Conservation (phyloP, 2,113 vertebrate genomes). For the Regulus satrapa region DNA sequence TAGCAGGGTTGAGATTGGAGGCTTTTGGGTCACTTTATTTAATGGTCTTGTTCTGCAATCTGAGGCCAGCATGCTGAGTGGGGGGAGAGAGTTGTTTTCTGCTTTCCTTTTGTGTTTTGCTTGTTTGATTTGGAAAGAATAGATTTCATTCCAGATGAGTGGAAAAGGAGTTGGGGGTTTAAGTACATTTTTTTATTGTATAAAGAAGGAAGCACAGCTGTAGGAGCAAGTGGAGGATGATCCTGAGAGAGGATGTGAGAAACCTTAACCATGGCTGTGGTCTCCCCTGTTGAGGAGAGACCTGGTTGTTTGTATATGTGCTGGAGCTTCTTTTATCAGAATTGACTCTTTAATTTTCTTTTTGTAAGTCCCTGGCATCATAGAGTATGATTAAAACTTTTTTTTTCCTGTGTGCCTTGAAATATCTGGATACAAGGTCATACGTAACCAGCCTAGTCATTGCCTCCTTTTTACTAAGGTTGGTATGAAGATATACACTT, state of each 20-base stretch:
- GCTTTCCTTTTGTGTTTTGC: not conserved
- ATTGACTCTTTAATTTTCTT: not conserved
- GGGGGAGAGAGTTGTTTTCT: not conserved
- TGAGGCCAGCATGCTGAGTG: not conserved
- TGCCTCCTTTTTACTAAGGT: not conserved
- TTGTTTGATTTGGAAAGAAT: not conserved
- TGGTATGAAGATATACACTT: not conserved
- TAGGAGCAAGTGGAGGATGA: not conserved
- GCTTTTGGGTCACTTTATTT: not conserved
- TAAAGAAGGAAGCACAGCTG: not conserved
- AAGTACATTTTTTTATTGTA: not conserved
- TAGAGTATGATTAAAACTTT: not conserved
- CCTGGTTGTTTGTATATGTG: not conserved
- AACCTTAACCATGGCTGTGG: not conserved
- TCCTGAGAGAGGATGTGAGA: not conserved
- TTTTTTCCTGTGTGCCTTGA: not conserved
- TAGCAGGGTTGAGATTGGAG: not conserved
- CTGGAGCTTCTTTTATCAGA: not conserved
- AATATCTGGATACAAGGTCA: not conserved
- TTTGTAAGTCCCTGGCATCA: not conserved
- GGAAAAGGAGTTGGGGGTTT: not conserved
- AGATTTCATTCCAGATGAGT: not conserved
- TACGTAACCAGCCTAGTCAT: not conserved
- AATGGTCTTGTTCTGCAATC: not conserved
- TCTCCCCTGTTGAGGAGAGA: accelerated